These are phyloP conservation scores for Lasius platythorax DNA, from an alignment of 2,888 invertebrate genomes.

Conservation along the genomic window DNA sequence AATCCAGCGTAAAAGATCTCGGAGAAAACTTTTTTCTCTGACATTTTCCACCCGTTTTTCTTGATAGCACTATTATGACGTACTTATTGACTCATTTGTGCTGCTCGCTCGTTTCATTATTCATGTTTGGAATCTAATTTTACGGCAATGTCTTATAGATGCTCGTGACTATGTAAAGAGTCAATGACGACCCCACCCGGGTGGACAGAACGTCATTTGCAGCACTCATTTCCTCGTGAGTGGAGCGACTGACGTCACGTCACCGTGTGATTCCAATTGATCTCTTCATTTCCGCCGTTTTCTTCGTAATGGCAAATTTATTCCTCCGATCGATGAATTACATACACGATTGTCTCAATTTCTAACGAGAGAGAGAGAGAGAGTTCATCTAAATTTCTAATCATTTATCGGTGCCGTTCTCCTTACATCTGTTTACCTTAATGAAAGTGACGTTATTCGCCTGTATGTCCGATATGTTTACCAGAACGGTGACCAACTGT, in stretches of 20 bases:
- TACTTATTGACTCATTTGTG: constrained; percentile 40
- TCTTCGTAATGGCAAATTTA: not conserved
- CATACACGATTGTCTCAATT: not conserved
- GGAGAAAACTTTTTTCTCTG: constrained; percentile 10
- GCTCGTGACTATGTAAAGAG: not conserved
- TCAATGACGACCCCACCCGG: not conserved
- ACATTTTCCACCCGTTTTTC: not conserved
- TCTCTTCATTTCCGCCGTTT: constrained; percentile 35
- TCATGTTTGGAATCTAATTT: constrained; percentile 28
- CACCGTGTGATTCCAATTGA: constrained; percentile 45
- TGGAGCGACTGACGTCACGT: constrained; percentile 36
- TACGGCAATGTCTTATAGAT: constrained; percentile 9
- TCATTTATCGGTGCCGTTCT: not conserved
- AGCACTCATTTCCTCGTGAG: constrained; percentile 30
- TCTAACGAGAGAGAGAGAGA: not conserved
- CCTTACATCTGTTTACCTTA: constrained; percentile 68
- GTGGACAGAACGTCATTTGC: constrained; percentile 31
- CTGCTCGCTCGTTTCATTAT: constrained; percentile 35
- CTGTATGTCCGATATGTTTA: constrained; percentile 80
- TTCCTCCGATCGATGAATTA: not conserved
- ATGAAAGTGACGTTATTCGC: constrained; percentile 78
- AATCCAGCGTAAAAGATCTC: not conserved
- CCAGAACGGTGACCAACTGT: constrained; percentile 84
- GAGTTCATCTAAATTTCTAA: not conserved
- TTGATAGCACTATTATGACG: constrained; percentile 20